phyloP scores from a whole-genome alignment of 2,797 vertebrate genomes.

The Melanotaenia nigrans region DNA sequence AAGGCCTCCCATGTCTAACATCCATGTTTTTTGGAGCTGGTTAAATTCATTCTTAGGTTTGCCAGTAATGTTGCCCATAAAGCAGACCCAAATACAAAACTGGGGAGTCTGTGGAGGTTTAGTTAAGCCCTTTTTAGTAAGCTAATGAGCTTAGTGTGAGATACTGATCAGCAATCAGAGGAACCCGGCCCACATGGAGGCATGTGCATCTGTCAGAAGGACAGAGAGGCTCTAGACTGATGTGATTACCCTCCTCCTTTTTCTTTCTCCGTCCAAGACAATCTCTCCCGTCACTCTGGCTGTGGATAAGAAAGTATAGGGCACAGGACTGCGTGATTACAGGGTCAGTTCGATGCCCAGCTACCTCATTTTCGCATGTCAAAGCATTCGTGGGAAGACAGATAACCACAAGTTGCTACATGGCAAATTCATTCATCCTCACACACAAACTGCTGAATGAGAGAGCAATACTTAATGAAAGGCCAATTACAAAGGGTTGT shows the following conservation, averaged over 20 bases:
- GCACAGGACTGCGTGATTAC: not conserved
- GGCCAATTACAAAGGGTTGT: slow-evolving; percentile 3
- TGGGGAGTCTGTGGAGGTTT: slow-evolving; percentile 72
- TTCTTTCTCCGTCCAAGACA: not conserved
- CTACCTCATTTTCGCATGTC: not conserved
- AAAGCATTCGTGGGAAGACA: not conserved
- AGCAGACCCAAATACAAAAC: slow-evolving; percentile 66
- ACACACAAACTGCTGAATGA: slow-evolving; percentile 13
- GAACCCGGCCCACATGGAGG: slow-evolving; percentile 52
- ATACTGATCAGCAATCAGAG: slow-evolving; percentile 79
- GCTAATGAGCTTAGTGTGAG: slow-evolving; percentile 80
- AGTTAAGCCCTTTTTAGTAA: slow-evolving; percentile 72
- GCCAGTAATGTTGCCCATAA: slow-evolving; percentile 69
- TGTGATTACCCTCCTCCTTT: slow-evolving; percentile 16
- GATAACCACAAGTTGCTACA: not conserved
- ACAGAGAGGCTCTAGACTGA: slow-evolving; percentile 33
- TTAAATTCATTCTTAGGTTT: slow-evolving; percentile 54
- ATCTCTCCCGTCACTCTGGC: slow-evolving; percentile 11
- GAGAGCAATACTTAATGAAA: slow-evolving; percentile 1
- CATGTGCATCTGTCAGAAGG: slow-evolving; percentile 51
- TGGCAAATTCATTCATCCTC: not conserved
- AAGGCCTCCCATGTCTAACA: slow-evolving; percentile 43
- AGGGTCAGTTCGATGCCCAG: slow-evolving; percentile 8
- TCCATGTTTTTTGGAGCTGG: slow-evolving; percentile 34
- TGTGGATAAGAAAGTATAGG: slow-evolving; percentile 5